phyloP scores from a whole-genome alignment of 2,113 vertebrate species.

The Aegotheles bennettii region DNA sequence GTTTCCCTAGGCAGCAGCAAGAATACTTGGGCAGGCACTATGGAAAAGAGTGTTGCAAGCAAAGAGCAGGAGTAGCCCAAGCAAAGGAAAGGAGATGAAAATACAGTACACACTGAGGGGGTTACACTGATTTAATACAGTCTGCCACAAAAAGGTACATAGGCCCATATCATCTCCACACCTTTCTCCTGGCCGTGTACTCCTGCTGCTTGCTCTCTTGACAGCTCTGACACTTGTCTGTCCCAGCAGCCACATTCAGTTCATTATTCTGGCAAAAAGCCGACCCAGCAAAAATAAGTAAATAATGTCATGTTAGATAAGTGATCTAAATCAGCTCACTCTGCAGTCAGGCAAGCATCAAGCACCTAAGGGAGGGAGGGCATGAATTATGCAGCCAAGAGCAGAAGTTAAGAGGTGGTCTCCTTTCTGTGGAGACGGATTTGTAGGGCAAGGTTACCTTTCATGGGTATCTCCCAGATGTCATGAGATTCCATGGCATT shows the following conservation, averaged over 20 bases:
- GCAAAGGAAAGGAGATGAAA: neutral
- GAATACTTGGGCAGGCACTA: neutral
- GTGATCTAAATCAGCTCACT: neutral
- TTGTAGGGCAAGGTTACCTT: neutral
- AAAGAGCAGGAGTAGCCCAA: neutral
- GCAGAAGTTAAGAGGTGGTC: neutral
- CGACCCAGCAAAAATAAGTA: neutral
- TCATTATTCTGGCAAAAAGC: neutral
- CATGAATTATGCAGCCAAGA: neutral
- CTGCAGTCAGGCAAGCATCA: neutral
- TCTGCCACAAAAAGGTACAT: neutral
- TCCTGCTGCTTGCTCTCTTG: neutral
- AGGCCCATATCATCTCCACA: too few relatives aligned
- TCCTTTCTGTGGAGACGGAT: neutral
- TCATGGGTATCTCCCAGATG: neutral
- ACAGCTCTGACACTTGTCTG: neutral
- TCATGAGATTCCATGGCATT: neutral
- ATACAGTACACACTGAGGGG: neutral
- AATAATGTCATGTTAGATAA: neutral
- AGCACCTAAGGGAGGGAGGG: neutral
- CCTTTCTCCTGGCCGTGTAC: neutral
- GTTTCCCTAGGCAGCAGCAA: neutral
- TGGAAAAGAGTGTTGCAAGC: neutral
- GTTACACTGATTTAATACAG: neutral
- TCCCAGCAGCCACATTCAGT: neutral